A percentile compares a stretch with the other conserved stretches of the same genome.
phyloP scores from a whole-genome alignment of 2,113 vertebrate genomes.

The Nesoenas mayeri region DNA sequence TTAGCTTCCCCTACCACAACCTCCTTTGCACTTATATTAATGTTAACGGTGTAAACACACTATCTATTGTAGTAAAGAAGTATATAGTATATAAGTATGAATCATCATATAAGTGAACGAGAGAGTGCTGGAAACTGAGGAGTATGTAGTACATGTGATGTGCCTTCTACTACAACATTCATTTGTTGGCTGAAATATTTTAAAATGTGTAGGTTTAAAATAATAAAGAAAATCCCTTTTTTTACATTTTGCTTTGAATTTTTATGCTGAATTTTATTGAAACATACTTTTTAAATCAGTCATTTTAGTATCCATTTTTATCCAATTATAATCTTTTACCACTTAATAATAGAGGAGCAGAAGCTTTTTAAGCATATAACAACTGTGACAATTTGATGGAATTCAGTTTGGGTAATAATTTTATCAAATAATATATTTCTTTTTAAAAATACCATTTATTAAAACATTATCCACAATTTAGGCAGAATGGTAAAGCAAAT shows the following conservation, averaged over 20 bases:
- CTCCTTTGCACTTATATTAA: not conserved
- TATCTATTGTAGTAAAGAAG: not conserved
- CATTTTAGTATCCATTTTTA: slow-evolving; percentile 74
- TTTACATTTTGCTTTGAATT: slow-evolving; percentile 69
- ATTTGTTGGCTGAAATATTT: slow-evolving; percentile 52
- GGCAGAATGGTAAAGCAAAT: slow-evolving; percentile 70
- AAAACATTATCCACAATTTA: slow-evolving; percentile 70
- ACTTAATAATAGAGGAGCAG: slow-evolving; percentile 75
- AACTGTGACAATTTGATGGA: slow-evolving; percentile 75
- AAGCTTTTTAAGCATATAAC: slow-evolving; percentile 74
- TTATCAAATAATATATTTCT: slow-evolving; percentile 78
- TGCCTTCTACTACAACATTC: not conserved
- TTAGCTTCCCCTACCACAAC: not conserved
- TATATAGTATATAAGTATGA: not conserved
- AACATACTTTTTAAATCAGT: slow-evolving; percentile 62
- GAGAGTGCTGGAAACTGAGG: not conserved
- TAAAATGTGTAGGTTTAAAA: slow-evolving; percentile 61
- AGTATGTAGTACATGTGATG: not conserved
- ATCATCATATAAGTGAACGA: not conserved
- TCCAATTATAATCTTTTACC: slow-evolving; percentile 79
- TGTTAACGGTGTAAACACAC: not conserved
- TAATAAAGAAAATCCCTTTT: slow-evolving; percentile 52
- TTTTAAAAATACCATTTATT: slow-evolving; percentile 72
- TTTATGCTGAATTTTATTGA: slow-evolving; percentile 72
- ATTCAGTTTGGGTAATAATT: slow-evolving; percentile 76